These are phyloP conservation scores for Nephrotoma appendiculata DNA, from an alignment of 2,888 invertebrate genomes.

Conservation along the genomic window DNA sequence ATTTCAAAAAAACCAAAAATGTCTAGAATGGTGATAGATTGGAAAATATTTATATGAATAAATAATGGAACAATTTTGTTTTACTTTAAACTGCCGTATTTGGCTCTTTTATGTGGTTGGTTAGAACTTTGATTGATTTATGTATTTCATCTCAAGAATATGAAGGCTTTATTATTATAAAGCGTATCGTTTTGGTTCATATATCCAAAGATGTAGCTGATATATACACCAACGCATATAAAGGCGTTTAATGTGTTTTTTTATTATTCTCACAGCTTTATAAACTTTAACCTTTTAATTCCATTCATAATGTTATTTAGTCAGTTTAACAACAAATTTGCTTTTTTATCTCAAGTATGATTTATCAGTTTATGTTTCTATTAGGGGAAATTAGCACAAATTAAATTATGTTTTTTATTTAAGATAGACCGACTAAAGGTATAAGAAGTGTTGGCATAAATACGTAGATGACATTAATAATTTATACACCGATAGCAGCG, in stretches of 20 bases:
- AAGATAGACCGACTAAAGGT: too few relatives aligned
- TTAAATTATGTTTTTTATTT: not conserved
- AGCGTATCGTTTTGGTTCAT: not conserved
- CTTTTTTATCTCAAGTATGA: not conserved
- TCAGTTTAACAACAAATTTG: not conserved
- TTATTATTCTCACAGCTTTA: not conserved
- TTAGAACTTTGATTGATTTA: not conserved
- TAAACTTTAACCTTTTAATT: not conserved
- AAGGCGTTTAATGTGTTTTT: not conserved
- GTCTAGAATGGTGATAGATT: not conserved
- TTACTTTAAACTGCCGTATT: not conserved
- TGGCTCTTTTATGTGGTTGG: not conserved
- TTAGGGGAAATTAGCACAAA: not conserved
- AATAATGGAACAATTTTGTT: not conserved
- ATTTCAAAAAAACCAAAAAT: not conserved
- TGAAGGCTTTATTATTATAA: not conserved
- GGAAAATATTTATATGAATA: not conserved
- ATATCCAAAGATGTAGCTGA: not conserved
- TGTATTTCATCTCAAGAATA: not conserved
- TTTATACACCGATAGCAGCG: too few relatives aligned
- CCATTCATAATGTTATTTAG: not conserved
- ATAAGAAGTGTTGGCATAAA: too few relatives aligned
- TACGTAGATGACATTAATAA: too few relatives aligned
- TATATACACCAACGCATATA: not conserved
- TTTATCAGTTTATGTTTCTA: not conserved